A percentile compares a stretch with the other conserved stretches of the same genome.
Evolutionary conservation across 2,888 invertebrate genomes (phyloP).

Genomic region (Rhagophthalmus giganteus): DNA sequence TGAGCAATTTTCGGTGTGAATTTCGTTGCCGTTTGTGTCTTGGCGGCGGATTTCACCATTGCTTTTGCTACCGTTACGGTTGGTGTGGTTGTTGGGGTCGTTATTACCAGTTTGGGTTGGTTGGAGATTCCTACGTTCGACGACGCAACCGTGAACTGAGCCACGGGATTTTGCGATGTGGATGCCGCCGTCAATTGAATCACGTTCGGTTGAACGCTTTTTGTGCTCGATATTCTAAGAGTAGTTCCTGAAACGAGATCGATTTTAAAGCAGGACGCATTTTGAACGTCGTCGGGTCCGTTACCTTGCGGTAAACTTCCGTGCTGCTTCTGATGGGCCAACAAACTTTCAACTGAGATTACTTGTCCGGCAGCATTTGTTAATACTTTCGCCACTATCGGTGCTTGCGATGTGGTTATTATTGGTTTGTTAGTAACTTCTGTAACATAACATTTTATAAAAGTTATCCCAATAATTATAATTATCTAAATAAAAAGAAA

Average conservation of each 20-base stretch:
- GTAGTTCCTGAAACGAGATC: slow-evolving; percentile 50
- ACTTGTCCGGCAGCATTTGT: slow-evolving; percentile 68
- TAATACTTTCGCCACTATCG: slow-evolving; percentile 72
- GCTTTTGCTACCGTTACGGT: slow-evolving; percentile 40
- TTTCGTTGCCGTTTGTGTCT: slow-evolving; percentile 45
- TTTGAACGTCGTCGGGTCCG: too few species aligned
- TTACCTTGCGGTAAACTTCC: slow-evolving; percentile 58
- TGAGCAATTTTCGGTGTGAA: slow-evolving; percentile 51
- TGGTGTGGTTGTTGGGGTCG: slow-evolving; percentile 42
- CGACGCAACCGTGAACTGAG: slow-evolving; percentile 58
- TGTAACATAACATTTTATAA: slow-evolving; percentile 31
- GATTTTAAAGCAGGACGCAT: too few species aligned
- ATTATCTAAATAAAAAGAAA: slow-evolving; percentile 7
- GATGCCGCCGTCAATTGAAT: slow-evolving; percentile 58
- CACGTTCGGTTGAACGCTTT: slow-evolving; percentile 57
- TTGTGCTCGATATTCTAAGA: slow-evolving; percentile 55
- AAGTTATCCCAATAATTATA: background rate
- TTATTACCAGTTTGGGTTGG: slow-evolving; percentile 52
- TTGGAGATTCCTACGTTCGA: slow-evolving; percentile 54
- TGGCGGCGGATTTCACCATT: slow-evolving; percentile 36
- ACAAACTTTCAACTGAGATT: slow-evolving; percentile 63
- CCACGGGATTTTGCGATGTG: slow-evolving; percentile 48
- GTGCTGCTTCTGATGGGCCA: slow-evolving; percentile 60
- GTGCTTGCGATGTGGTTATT: slow-evolving; percentile 55
- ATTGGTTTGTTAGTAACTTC: slow-evolving; percentile 55